These are phyloP conservation scores for Lagria hirta DNA, from an alignment of 2,888 invertebrate species.

Conservation along the genomic window DNA sequence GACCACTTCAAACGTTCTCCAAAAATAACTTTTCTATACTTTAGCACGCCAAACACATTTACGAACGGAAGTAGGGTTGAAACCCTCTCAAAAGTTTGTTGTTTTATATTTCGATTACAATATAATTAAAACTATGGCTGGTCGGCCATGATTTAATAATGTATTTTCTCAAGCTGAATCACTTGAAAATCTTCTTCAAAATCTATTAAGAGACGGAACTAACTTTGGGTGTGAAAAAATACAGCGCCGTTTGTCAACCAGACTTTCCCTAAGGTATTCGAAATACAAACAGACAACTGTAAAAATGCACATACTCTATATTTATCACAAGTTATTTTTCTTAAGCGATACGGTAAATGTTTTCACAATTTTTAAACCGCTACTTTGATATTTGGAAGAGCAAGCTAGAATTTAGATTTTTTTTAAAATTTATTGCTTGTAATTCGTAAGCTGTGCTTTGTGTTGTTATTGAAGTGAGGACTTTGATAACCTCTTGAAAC, in stretches of 20 bases:
- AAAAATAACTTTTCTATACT: conserved; percentile 16
- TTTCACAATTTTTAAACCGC: conserved; percentile 27
- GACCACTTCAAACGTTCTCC: conserved; percentile 15
- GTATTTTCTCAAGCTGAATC: no score
- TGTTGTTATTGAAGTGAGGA: no score
- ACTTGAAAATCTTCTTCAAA: no score
- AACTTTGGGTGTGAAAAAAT: no score
- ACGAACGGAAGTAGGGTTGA: conserved; percentile 6
- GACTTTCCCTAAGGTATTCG: conserved; percentile 13
- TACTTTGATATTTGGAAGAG: no score
- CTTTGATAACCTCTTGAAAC: no score
- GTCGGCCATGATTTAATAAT: no score
- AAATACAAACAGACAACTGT: conserved; percentile 20
- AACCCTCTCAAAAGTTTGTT: conserved; percentile 16
- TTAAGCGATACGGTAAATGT: conserved; percentile 28
- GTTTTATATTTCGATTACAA: conserved; percentile 20
- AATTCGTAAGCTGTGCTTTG: no score
- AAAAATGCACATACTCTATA: conserved; percentile 22
- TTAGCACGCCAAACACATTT: conserved; percentile 11
- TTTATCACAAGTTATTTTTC: conserved; percentile 23
- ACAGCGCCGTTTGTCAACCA: conserved; percentile 5
- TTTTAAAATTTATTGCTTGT: no score
- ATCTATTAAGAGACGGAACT: no score
- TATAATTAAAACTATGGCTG: conserved; percentile 18
- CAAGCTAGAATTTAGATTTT: no score